phyloP scores from a whole-genome alignment of 2,888 invertebrate genomes.

The Chloromyia formosa region DNA sequence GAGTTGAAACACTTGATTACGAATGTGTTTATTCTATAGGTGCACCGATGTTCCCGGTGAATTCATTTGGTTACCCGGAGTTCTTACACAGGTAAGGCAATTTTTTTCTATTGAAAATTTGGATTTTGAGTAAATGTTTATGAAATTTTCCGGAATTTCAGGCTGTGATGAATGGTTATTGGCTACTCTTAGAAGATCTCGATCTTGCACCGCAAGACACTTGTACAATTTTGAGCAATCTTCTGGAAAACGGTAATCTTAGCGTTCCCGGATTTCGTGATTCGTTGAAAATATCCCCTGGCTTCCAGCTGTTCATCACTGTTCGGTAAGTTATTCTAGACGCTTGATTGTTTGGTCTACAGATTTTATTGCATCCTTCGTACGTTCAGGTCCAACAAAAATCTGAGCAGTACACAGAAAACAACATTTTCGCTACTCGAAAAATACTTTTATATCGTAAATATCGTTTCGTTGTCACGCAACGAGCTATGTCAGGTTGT shows the following conservation, averaged over 20 bases:
- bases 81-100: slow-evolving; percentile 76
- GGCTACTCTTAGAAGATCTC: slow-evolving; percentile 95
- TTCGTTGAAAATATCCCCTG: slow-evolving; percentile 79
- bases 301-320: slow-evolving; percentile 93
- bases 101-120: too few species aligned
- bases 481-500: slow-evolving; percentile 80
- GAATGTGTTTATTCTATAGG: slow-evolving; percentile 56
- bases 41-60: slow-evolving; percentile 98
- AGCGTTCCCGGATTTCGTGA: slow-evolving; percentile 91
- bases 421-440: slow-evolving; percentile 77
- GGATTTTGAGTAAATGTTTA: too few species aligned
- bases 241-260: slow-evolving; percentile 83
- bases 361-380: not conserved
- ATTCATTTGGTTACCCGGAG: slow-evolving; percentile 96
- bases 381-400: slow-evolving; percentile 59
- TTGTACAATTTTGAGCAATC: slow-evolving; percentile 82
- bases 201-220: slow-evolving; percentile 95
- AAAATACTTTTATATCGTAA: slow-evolving; percentile 83
- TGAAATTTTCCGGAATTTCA: too few species aligned
- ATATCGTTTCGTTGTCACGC: slow-evolving; percentile 79
- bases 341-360: not conserved
- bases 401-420: slow-evolving; percentile 63
- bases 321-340: slow-evolving; percentile 69
- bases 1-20: slow-evolving; percentile 51
- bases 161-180: slow-evolving; percentile 85